A percentile compares a stretch with the other conserved stretches of the same genome.
Conservation (phyloP, 2,113 vertebrate species). For the Indri indri region DNA sequence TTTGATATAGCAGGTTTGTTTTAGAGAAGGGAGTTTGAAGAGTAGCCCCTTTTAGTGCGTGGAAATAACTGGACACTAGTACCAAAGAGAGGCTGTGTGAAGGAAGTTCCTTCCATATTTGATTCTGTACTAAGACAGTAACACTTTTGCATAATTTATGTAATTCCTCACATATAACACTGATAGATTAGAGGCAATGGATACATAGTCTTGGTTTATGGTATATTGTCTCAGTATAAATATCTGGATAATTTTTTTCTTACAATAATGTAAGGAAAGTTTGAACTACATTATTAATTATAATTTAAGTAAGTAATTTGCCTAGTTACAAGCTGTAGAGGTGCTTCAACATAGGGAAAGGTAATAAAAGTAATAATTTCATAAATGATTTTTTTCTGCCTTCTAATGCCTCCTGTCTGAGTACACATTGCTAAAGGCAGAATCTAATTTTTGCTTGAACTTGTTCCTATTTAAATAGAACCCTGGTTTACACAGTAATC, state of each 20-base stretch:
- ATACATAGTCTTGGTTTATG: not conserved
- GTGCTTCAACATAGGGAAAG: not conserved
- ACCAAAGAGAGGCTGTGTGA: not conserved
- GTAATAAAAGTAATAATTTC: not conserved
- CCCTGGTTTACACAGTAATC: not conserved
- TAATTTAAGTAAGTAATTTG: constrained; percentile 15
- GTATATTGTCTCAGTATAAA: not conserved
- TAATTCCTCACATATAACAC: not conserved
- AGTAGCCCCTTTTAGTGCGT: not conserved
- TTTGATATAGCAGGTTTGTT: not conserved
- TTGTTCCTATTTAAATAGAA: constrained; percentile 46
- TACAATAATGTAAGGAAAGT: not conserved
- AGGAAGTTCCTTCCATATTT: not conserved
- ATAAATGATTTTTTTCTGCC: not conserved
- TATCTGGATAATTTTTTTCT: not conserved
- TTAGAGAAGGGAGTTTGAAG: constrained; percentile 13
- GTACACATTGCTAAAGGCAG: not conserved
- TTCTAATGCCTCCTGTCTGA: not conserved
- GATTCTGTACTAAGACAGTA: not conserved
- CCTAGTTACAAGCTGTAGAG: not conserved
- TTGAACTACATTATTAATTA: not conserved
- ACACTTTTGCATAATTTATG: not conserved
- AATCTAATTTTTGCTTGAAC: constrained; percentile 28
- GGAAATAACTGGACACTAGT: not conserved
- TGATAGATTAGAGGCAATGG: not conserved